Base-by-base conservation (phyloP, 2,113 vertebrate genomes). In the Dasypus novemcinctus region DNA sequence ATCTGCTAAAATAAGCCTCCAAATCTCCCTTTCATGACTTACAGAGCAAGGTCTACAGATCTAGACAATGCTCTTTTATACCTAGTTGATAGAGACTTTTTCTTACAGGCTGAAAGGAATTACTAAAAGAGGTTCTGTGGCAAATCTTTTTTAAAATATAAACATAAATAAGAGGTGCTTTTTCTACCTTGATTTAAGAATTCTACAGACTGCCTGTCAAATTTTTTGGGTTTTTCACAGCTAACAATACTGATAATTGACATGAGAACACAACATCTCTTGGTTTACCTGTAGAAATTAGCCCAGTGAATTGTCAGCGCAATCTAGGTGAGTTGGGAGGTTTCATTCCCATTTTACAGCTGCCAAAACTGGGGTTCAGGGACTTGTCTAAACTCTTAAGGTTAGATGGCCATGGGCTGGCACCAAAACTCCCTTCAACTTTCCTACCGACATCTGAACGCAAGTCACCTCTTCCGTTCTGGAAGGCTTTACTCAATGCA, bases 271-370 rank as follows among this genome's bases (percentile, higher is more conserved):
- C 43, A 84, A 49, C 29, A 20, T 13, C 63, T 69, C 27, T 72
- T 2, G 25, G 31, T 12, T 68, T 59, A 43, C 46, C 20, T 69
- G 4, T 82, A 52, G 21, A 4, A 5, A 31, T 0, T 0, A 36
- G 33, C 38, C 29, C 31, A 8, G 54, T 4, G 12, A 72, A 38
- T 13, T 0, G 0, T 9, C 29, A 3, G 20, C 25, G 25, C 12
- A 4, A 63, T 20, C 63, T 49, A 17, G 7, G 57, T n/a, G n/a
- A 21, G 25, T 29, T 0, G 3, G 15, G n/a, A 68, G 66, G n/a
- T 1, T 68, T 23, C 13, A 0, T 31, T 57, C 12, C 46, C 43
- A 72, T 75, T 79, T 72, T 12, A 46, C 5, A 90, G 31, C 71
- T 41, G 7, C 84, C 10, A 29, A 83, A 54, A 90, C 33, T 17